Conservation (phyloP, 2,888 invertebrate genomes). For the Drosophila demipolita region DNA sequence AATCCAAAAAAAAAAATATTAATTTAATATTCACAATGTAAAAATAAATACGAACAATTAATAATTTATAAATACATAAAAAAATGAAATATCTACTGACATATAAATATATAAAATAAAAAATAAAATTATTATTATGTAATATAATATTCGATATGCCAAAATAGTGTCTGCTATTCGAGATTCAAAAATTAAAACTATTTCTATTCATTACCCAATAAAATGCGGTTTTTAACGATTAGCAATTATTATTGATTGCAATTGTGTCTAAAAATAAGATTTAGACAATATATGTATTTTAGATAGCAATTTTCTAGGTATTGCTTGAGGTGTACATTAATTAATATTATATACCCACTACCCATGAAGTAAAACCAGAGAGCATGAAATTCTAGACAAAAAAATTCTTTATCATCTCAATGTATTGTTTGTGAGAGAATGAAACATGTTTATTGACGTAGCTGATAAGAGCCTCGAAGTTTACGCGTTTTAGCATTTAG, state of each 20-base stretch:
- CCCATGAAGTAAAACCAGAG: background rate
- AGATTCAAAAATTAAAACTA: background rate
- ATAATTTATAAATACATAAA: background rate
- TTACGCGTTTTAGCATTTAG: constrained; percentile 1
- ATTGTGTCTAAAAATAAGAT: background rate
- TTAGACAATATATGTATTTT: background rate
- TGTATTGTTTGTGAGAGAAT: background rate
- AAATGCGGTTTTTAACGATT: constrained; percentile 4
- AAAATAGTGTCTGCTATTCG: background rate
- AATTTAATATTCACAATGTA: background rate
- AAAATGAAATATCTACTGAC: background rate
- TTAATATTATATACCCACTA: background rate
- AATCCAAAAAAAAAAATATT: background rate
- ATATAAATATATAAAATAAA: too few relatives aligned
- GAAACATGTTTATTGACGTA: constrained; percentile 25
- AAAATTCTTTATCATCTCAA: background rate
- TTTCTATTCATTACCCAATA: background rate
- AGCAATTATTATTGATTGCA: background rate
- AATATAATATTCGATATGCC: background rate
- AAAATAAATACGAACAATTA: background rate
- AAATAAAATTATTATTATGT: background rate
- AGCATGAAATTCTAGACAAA: background rate
- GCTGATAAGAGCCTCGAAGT: constrained; percentile 6
- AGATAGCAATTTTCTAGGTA: too few relatives aligned
- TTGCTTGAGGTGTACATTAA: background rate